Percentiles rank a stretch among this genome's conserved stretches.
Conservation (phyloP, 2,888 invertebrate species). For the Elaeidobius kamerunicus region DNA sequence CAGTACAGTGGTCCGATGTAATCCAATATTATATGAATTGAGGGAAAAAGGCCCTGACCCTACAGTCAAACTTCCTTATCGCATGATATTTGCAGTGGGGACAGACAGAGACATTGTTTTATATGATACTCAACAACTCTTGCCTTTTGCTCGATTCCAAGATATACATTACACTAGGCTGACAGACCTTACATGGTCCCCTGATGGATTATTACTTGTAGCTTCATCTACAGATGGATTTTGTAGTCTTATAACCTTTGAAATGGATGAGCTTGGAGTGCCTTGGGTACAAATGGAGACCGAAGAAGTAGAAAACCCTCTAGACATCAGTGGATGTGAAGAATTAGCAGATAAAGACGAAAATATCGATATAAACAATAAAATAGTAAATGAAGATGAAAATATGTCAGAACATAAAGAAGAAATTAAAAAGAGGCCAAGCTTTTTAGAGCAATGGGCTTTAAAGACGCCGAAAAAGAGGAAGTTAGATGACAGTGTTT, state of each 20-base stretch:
- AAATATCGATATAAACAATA: constrained; percentile 35
- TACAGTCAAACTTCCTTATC: constrained; percentile 64
- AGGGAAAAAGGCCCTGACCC: constrained; percentile 55
- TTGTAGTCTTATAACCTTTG: constrained; percentile 80
- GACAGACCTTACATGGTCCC: constrained; percentile 85
- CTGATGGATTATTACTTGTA: constrained; percentile 70
- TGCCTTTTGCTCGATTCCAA: constrained; percentile 72
- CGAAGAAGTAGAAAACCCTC: constrained; percentile 41
- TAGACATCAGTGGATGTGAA: constrained; percentile 40
- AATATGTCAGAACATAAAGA: constrained; percentile 13
- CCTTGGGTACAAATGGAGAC: constrained; percentile 52
- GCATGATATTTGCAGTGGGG: constrained; percentile 88
- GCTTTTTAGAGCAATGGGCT: constrained; percentile 46
- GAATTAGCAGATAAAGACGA: constrained; percentile 37
- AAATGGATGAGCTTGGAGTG: constrained; percentile 67
- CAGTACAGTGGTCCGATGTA: constrained; percentile 80
- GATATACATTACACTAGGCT: constrained; percentile 89
- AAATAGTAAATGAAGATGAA: constrained; percentile 11
- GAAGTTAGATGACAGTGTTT: constrained; percentile 12
- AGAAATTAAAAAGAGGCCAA: constrained; percentile 40
- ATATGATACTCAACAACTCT: constrained; percentile 82
- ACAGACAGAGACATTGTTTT: constrained; percentile 82
- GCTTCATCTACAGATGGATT: constrained; percentile 89
- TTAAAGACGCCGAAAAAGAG: constrained; percentile 34
- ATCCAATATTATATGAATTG: constrained; percentile 68